A percentile compares a stretch with the other conserved stretches of the same genome.
Conservation (phyloP, 2,888 invertebrate species). For the Tholera decimalis region DNA sequence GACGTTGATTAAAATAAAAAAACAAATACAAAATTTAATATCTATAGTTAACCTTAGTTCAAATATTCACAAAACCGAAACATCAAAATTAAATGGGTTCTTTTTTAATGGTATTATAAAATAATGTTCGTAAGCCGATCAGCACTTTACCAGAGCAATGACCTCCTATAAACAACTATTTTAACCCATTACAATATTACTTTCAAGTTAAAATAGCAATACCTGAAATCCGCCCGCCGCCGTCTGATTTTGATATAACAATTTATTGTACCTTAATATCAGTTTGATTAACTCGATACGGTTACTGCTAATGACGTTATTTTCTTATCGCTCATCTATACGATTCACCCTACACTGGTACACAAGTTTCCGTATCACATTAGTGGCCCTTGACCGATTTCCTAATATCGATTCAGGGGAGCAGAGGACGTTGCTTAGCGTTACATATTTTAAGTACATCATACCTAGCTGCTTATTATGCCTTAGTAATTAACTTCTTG, state of each 20-base stretch:
- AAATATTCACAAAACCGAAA: no score
- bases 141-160: no score
- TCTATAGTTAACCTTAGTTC: no score
- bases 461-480: conserved; percentile 5
- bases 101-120: no score
- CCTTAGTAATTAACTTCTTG: no score
- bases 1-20: no score
- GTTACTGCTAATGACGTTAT: conserved; percentile 80
- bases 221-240: neutral
- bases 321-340: conserved; percentile 81
- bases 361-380: conserved; percentile 78
- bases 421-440: conserved; percentile 44
- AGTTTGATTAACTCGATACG: conserved; percentile 33
- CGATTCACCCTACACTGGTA: conserved; percentile 73
- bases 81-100: no score
- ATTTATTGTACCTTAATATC: conserved; percentile 15
- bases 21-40: no score
- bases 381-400: conserved; percentile 77
- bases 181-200: neutral
- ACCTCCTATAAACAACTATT: no score
- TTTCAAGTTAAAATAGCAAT: neutral
- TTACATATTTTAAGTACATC: conserved; percentile 48
- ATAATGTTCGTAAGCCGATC: no score
- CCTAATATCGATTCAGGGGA: conserved; percentile 61
- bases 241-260: conserved; percentile 8